Evolutionary conservation across 2,797 vertebrate genomes (phyloP), one percentile per base, ranked within the genome.

Genomic region (Leptoclinus maculatus): DNA sequence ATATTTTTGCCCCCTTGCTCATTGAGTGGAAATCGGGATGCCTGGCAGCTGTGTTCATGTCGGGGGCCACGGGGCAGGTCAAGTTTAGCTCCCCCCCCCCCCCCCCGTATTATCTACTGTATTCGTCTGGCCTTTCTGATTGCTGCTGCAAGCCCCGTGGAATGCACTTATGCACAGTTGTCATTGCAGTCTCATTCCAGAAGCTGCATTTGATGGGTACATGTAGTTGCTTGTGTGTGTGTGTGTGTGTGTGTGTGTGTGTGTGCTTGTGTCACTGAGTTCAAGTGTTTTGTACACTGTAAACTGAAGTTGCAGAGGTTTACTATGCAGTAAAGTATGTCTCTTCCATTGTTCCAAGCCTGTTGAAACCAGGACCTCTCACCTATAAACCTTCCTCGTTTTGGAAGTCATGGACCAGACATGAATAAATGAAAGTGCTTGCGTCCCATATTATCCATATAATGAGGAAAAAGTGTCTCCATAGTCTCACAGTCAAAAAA

Each of bases 41-140:
- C 68, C 47, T 84, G 80, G 82, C 71, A 80, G 69, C 79, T 74
- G 69, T 69, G 76, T 78, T 78, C 58, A 62, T 65, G 72, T 43
- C 49, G 57, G 72, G 41, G 80, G 80, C 83, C 74, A 84, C 82
- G 72, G 66, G 71, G 74, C 80, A 82, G 71, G 76, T 87, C 81
- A 76, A 71, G 85, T 85, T 89, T 83, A 86, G 74, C 86, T 71
- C 82, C 27, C 56, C 68, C 27, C 27, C 27, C 27, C 27, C 53
- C 49, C 49, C 76, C 78, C 72, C 76, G 73, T 79, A 88, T 91
- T 79, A 91, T 88, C 74, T 70, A 72, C 76, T 88, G 84, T 92
- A 94, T 95, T 92, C 60, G 70, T 92, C 91, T 66, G 76, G 90
- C 92, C 80, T 84, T 87, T 91, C 88, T 89, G 93, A 93, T 89